Evolutionary conservation across 2,113 vertebrate species (phyloP), one percentile per base, ranked within the genome.

Genomic region (Arvicanthis niloticus): DNA sequence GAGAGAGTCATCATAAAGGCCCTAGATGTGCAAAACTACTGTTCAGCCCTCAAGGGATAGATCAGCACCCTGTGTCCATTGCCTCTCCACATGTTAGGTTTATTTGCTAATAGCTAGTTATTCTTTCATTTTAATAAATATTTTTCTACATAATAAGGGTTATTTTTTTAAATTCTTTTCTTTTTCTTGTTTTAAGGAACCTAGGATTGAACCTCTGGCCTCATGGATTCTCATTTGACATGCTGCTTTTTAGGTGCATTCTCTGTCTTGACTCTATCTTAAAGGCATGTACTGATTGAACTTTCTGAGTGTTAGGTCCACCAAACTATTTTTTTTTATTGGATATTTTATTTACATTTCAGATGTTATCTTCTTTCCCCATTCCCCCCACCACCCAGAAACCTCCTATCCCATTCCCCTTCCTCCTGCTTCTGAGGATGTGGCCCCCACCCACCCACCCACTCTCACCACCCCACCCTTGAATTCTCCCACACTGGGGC

Each of bases 1-100:
- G 12, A 51, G n/a, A 58, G 29, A 37, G 3, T 10, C 56, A 60
- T 51, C 10, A 10, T 42, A 2, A 15, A 19, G 86, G 51, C 37
- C 1, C 5, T 10, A 11, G 42, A 22, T 24, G 24, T 75, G n/a
- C 26, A 45, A 31, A 17, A 15, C 53, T 58, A 5, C 51, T 31
- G 10, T 4, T 24, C 7, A 67, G 17, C 87, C 24, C 53, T 19
- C 1, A 37, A 0, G 24, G 68, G 58, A 7, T 0, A 4, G 15
- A 29, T 1, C 5, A 26, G 13, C 34, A n/a, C 1, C 22, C 19
- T 19, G 58, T 42, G n/a, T 19, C 29, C 56, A 34, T 24, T 2
- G 6, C 9, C 51, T 31, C 8, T 58, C 40, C 12, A 56, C 56
- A 45, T 1, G 60, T 77, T 7, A 60, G 26, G 51, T 51, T 51